These are phyloP conservation scores for Brachyptera putata DNA, from an alignment of 2,888 invertebrate genomes.

Conservation along the genomic window DNA sequence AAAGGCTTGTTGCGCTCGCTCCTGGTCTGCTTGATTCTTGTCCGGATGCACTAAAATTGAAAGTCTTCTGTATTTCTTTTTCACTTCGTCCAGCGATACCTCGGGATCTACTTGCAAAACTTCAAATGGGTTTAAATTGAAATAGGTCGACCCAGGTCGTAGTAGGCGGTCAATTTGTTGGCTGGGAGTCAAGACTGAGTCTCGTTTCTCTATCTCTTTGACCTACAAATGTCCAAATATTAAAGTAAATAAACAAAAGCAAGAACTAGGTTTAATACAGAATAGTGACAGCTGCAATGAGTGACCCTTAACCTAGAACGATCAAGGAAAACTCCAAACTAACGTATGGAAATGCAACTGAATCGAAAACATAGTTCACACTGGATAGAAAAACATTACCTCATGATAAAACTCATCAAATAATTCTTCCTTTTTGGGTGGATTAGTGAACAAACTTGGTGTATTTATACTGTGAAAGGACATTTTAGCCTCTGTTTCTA, in stretches of 20 bases:
- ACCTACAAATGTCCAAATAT: conserved; percentile 62
- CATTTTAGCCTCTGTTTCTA: too few relatives aligned
- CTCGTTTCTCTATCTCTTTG: conserved; percentile 96
- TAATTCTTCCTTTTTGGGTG: conserved; percentile 58
- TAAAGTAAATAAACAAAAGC: background rate
- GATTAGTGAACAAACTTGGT: conserved; percentile 32
- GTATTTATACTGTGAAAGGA: background rate
- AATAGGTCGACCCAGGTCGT: conserved; percentile 95
- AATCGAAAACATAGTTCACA: background rate
- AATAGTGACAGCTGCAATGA: background rate
- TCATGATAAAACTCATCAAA: conserved; percentile 81
- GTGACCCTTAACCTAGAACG: background rate
- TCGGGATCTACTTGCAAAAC: conserved; percentile 90
- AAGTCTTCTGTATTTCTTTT: conserved; percentile 86
- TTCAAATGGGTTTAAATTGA: conserved; percentile 96
- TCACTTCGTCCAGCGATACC: conserved; percentile 82
- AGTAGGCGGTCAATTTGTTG: conserved; percentile 96
- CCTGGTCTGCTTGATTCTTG: conserved; percentile 95
- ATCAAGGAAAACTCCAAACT: background rate
- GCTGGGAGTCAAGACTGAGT: conserved; percentile 91
- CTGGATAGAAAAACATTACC: conserved; percentile 49
- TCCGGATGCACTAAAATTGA: conserved; percentile 99
- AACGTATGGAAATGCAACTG: background rate
- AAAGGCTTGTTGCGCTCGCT: conserved; percentile 89
- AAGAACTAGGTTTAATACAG: background rate